Evolutionary conservation across 2,797 vertebrate genomes (phyloP), one percentile per base, ranked within the genome.

Genomic region (Gallinago solitaria): DNA sequence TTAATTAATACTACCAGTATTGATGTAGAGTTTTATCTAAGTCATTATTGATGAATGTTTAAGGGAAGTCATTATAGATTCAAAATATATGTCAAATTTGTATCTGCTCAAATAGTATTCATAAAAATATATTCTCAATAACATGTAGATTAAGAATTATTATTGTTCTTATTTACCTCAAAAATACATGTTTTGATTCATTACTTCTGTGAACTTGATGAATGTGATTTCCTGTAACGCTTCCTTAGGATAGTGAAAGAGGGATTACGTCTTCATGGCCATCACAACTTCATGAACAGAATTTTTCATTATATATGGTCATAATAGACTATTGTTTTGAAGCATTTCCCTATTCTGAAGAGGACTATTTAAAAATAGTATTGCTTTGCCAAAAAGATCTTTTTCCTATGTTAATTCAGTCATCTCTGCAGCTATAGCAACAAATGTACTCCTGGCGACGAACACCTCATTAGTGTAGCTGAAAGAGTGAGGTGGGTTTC

Each of bases 391-490:
- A 39, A 39, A 60, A 67, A 80, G 50, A 73, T 65, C 39, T 78
- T 74, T 68, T 75, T 69, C 32, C 59, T 92, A 16, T 73, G 67
- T 94, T 90, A 88, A 61, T 91, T 95, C 71, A 73, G 57, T 86
- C 27, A 41, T 90, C 65, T 92, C 45, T 95, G 70, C 89, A 90
- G 24, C 73, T 95, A 53, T 77, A 91, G 83, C 74, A 93, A 87
- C 83, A 75, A 78, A 87, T 11, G 1, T 76, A 61, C 69, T 85
- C 61, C 6, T 59, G 63, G 19, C 3, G 24, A 50, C 63, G 51
- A 92, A 53, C 85, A 50, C 12, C 30, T 82, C 32, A 15, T 94
- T 87, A 79, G 63, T 39, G 15, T 23, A 86, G 81, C 63, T 63
- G 54, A 45, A 59, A 39, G 81, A 83, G 63, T 4, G 4, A 76